Evolutionary conservation across 2,888 invertebrate genomes (phyloP).

Genomic region (Archips xylosteana): DNA sequence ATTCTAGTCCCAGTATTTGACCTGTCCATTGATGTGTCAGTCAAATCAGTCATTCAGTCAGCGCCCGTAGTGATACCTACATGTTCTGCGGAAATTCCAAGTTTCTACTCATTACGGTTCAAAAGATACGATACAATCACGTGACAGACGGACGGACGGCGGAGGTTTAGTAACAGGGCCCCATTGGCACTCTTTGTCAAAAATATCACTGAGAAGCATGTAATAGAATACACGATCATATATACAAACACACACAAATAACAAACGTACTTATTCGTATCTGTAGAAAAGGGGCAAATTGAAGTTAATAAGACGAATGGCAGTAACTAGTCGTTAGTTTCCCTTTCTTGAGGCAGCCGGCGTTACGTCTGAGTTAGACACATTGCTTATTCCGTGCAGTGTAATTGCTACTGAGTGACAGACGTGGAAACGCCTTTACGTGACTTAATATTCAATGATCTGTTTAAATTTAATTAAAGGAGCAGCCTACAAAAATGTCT

Average conservation of each 20-base stretch:
- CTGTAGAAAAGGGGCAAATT: conserved; percentile 51
- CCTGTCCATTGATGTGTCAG: too few species aligned
- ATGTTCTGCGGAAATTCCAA: too few species aligned
- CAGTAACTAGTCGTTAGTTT: conserved; percentile 51
- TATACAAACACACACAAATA: conserved; percentile 24
- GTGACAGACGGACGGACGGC: too few species aligned
- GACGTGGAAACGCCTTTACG: conserved; percentile 42
- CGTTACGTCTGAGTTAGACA: conserved; percentile 36
- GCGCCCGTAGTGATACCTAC: too few species aligned
- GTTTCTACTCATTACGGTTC: too few species aligned
- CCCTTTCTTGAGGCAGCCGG: conserved; percentile 22
- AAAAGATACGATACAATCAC: background rate
- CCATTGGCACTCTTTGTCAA: background rate
- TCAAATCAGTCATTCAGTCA: too few species aligned
- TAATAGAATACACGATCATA: conserved; percentile 11
- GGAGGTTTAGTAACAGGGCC: too few species aligned
- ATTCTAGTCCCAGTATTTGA: too few species aligned
- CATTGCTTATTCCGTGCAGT: conserved; percentile 13
- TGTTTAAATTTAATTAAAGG: conserved; percentile 51
- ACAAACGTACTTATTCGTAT: conserved; percentile 48
- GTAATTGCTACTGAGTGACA: conserved; percentile 25
- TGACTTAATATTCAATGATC: conserved; percentile 10
- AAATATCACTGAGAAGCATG: conserved; percentile 17
- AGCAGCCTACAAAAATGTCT: conserved; percentile 50
- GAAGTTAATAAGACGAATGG: conserved; percentile 57